phyloP scores from a whole-genome alignment of 2,888 invertebrate genomes.

The Calliscelio sp. region DNA sequence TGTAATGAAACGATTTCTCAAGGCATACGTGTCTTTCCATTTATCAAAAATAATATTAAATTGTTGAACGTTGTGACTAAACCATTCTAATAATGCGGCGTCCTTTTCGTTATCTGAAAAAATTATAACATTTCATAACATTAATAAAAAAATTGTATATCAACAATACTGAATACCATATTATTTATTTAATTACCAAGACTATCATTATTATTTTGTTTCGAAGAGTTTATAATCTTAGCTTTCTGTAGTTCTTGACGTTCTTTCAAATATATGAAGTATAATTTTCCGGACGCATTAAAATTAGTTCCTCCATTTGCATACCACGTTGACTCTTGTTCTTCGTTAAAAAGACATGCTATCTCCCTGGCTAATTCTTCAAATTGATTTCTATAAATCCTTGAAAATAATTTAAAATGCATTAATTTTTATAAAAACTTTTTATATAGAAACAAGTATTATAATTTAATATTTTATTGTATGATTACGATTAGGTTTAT shows the following conservation, averaged over 20 bases:
- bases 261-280: slow-evolving; percentile 24
- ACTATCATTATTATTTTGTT: slow-evolving; percentile 4
- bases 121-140: slow-evolving; percentile 2
- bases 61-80: slow-evolving; percentile 17
- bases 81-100: slow-evolving; percentile 16
- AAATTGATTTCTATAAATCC: slow-evolving; percentile 38
- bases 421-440: background rate
- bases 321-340: slow-evolving; percentile 24
- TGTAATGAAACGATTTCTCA: slow-evolving; percentile 12
- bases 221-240: background rate
- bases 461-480: background rate
- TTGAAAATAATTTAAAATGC: slow-evolving; percentile 9
- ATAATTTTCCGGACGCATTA: slow-evolving; percentile 44
- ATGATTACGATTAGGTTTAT: no score
- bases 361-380: slow-evolving; percentile 15
- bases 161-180: no score
- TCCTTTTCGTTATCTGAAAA: slow-evolving; percentile 31
- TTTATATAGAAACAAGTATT: background rate
- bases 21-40: slow-evolving; percentile 10
- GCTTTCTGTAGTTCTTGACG: slow-evolving; percentile 21
- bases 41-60: slow-evolving; percentile 7
- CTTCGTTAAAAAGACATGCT: slow-evolving; percentile 31
- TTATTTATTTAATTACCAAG: slow-evolving; percentile 8
- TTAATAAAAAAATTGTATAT: no score
- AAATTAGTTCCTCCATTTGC: background rate